A percentile compares a stretch with the other conserved stretches of the same genome.
Evolutionary conservation across 2,797 vertebrate species (phyloP).

Genomic region (Pygocentrus nattereri): DNA sequence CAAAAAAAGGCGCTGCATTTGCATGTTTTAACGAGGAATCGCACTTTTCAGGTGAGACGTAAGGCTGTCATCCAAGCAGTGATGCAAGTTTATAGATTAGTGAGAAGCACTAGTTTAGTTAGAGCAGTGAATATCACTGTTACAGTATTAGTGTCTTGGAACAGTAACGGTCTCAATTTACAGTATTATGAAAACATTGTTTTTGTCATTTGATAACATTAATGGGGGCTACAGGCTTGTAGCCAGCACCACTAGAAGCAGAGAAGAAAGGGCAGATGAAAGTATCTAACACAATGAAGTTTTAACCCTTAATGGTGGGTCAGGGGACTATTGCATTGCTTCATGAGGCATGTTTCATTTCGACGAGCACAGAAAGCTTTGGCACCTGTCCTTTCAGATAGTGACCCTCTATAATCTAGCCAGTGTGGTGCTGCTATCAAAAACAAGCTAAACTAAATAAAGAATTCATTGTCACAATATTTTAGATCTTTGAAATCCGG

Average conservation of each 20-base stretch:
- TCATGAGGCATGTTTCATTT: too few relatives aligned
- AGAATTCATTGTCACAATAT: too few relatives aligned
- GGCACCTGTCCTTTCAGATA: too few relatives aligned
- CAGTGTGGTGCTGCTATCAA: too few relatives aligned
- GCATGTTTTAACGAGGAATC: constrained; percentile 38
- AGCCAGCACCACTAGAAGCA: background rate
- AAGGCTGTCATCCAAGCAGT: constrained; percentile 26
- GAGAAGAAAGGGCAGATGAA: background rate
- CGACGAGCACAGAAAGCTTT: too few relatives aligned
- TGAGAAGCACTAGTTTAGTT: background rate
- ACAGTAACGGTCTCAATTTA: constrained; percentile 16
- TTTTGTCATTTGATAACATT: constrained; percentile 18
- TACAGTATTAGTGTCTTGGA: constrained; percentile 19
- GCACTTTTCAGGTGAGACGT: constrained; percentile 26
- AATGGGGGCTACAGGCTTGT: background rate
- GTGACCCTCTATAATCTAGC: too few relatives aligned
- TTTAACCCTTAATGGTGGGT: background rate
- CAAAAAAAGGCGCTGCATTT: background rate
- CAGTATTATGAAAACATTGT: constrained; percentile 33
- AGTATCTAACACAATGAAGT: background rate
- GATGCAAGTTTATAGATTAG: constrained; percentile 15
- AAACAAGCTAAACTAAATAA: too few relatives aligned
- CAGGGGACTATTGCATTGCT: too few relatives aligned
- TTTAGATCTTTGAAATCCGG: too few relatives aligned
- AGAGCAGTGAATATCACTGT: constrained; percentile 30